Conservation (phyloP, 2,113 vertebrate genomes). For the Cranoglanis bouderius region DNA sequence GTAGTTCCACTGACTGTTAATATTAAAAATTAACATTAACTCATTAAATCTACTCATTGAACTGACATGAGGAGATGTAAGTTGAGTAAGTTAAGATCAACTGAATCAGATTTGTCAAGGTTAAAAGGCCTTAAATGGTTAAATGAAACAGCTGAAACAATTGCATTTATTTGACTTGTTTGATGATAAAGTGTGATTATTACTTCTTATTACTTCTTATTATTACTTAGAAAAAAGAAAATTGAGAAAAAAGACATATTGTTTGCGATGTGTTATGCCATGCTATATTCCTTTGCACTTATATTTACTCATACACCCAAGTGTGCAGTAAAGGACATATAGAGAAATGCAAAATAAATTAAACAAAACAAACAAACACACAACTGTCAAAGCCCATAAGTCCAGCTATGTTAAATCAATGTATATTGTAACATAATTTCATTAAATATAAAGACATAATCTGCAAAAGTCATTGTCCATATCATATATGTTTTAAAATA, state of each 20-base stretch:
- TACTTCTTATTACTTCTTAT: background rate
- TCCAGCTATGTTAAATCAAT: background rate
- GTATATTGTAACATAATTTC: background rate
- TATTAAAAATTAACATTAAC: background rate
- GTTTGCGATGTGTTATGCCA: background rate
- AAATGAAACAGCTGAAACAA: background rate
- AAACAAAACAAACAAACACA: too few species aligned
- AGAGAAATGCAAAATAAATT: background rate
- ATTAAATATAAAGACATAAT: background rate
- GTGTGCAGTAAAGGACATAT: too few species aligned
- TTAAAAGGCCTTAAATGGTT: background rate
- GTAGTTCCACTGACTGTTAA: background rate
- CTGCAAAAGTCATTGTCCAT: background rate
- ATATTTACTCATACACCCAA: background rate
- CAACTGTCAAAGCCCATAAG: background rate
- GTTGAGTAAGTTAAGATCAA: background rate
- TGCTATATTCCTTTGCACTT: background rate
- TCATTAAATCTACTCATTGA: background rate
- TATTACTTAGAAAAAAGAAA: background rate
- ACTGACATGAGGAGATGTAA: background rate
- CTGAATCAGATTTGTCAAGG: background rate
- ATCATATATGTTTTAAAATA: slow-evolving; percentile 13
- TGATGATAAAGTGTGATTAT: background rate
- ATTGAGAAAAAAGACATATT: background rate
- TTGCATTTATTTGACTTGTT: background rate